Percentiles rank a stretch among this genome's conserved stretches.
Evolutionary conservation across 2,888 invertebrate genomes (phyloP).

Genomic region (Acrobeloides nanus): DNA sequence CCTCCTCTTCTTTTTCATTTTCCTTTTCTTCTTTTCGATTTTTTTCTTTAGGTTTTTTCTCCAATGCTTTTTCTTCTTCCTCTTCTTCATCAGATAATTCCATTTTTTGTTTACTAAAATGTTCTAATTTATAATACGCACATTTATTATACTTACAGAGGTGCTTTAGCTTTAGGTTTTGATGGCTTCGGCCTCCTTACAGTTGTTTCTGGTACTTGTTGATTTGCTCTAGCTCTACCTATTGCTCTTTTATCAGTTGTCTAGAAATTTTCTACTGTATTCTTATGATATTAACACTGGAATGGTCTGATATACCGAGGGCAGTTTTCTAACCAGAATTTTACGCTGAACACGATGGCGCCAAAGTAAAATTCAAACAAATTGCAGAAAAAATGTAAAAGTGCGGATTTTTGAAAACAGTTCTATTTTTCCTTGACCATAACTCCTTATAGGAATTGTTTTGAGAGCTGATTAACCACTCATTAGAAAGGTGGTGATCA

Average conservation of each 20-base stretch:
- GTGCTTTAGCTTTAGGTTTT: slow-evolving; percentile 1
- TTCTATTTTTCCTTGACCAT: too few relatives aligned
- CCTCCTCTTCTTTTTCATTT: slow-evolving; percentile 22
- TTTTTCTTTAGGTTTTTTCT: slow-evolving; percentile 20
- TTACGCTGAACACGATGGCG: too few relatives aligned
- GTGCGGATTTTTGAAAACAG: too few relatives aligned
- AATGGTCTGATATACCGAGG: too few relatives aligned
- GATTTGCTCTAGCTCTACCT: slow-evolving; percentile 34
- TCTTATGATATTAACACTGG: too few relatives aligned
- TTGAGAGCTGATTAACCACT: too few relatives aligned
- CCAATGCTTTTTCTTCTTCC: slow-evolving; percentile 1
- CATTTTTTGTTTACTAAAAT: slow-evolving; percentile 20
- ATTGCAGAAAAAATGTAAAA: too few relatives aligned
- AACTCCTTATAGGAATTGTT: too few relatives aligned
- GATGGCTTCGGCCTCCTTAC: slow-evolving; percentile 8
- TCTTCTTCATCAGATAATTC: slow-evolving; percentile 8
- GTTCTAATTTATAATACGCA: slow-evolving; percentile 4
- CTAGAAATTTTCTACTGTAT: slow-evolving; percentile 19
- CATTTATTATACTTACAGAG: not conserved
- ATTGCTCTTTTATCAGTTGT: slow-evolving; percentile 38
- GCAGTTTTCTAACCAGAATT: too few relatives aligned
- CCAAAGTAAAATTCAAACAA: too few relatives aligned
- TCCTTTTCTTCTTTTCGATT: slow-evolving; percentile 26
- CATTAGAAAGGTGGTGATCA: too few relatives aligned
- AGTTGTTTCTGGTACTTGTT: slow-evolving; percentile 21